phyloP scores from a whole-genome alignment of 2,797 vertebrate genomes.

The Darevskia mixta region DNA sequence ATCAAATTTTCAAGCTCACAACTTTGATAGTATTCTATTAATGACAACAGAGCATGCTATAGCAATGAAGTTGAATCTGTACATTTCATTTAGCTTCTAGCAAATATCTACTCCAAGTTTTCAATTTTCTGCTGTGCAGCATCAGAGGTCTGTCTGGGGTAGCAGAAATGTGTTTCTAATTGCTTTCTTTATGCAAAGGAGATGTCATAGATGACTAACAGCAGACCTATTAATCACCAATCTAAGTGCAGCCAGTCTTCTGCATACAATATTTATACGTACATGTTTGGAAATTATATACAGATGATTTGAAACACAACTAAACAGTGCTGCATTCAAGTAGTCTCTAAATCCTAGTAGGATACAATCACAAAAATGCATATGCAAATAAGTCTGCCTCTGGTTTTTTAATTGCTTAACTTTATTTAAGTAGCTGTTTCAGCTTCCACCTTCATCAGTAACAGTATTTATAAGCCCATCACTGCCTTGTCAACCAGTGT shows the following conservation, averaged over 20 bases:
- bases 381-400: neutral
- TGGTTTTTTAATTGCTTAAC: neutral
- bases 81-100: constrained; percentile 65
- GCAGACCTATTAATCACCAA: constrained; percentile 76
- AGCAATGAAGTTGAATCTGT: constrained; percentile 8
- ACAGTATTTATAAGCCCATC: neutral
- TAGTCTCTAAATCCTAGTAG: neutral
- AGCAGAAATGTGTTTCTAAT: constrained; percentile 80
- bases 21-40: constrained; percentile 40
- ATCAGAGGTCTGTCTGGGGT: constrained; percentile 68
- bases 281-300: constrained; percentile 59
- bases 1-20: constrained; percentile 44
- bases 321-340: neutral
- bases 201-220: constrained; percentile 75
- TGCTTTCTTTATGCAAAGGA: constrained; percentile 80
- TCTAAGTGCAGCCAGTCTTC: constrained; percentile 73
- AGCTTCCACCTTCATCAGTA: neutral
- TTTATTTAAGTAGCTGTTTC: neutral
- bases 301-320: neutral
- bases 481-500: neutral
- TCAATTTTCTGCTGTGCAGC: constrained; percentile 72
- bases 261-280: constrained; percentile 78
- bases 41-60: constrained; percentile 31
- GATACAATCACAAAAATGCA: neutral
- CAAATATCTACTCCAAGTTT: constrained; percentile 62